Percentiles rank a stretch among this genome's conserved stretches.
Conservation (phyloP, 2,797 vertebrate species). For the Sphenopsis melanotis region DNA sequence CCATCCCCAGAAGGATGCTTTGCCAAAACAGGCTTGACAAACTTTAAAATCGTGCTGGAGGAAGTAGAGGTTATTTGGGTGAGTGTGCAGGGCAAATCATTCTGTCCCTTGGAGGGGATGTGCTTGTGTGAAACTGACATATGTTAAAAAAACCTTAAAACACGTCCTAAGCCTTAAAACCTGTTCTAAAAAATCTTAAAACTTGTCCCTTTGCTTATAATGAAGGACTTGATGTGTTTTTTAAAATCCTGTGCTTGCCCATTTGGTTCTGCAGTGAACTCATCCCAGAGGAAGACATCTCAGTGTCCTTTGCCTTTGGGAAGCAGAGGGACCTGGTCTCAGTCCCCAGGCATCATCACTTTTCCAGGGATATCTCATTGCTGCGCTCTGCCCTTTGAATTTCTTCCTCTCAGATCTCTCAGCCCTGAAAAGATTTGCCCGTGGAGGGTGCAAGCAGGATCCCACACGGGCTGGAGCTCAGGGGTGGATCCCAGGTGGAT, state of each 20-base stretch:
- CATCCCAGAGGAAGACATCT: neutral
- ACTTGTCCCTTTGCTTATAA: neutral
- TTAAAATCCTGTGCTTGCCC: neutral
- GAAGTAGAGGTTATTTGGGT: neutral
- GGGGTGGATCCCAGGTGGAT: neutral
- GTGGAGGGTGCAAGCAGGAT: neutral
- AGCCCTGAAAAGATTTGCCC: neutral
- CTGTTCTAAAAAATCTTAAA: neutral
- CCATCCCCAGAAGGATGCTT: neutral
- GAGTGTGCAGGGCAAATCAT: neutral
- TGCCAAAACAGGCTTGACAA: neutral
- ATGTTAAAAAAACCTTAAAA: neutral
- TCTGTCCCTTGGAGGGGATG: neutral
- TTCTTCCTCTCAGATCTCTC: neutral
- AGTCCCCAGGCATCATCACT: neutral
- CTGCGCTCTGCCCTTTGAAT: neutral
- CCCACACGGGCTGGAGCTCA: neutral
- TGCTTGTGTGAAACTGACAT: neutral
- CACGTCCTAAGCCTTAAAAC: neutral
- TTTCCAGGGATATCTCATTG: neutral
- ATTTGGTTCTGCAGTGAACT: neutral
- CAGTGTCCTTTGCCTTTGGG: neutral
- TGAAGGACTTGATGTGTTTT: rapidly evolving
- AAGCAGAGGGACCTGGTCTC: neutral
- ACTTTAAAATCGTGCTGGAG: neutral